Conservation (phyloP, 2,888 invertebrate genomes). For the Andricus quercusramuli region DNA sequence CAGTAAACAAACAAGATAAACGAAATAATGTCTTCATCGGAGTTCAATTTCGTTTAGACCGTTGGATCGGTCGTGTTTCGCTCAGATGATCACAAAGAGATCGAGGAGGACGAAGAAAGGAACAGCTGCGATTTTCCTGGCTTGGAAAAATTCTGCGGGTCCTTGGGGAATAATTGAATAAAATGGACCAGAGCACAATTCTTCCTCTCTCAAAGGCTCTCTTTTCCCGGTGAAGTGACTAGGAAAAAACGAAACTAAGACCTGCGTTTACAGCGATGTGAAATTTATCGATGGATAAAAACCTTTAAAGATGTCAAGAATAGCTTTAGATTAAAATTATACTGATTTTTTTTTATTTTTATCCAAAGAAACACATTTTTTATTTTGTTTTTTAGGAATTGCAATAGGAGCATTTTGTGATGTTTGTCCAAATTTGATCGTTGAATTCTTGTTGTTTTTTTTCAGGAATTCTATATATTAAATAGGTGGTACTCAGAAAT, state of each 20-base stretch:
- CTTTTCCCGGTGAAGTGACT: slow-evolving; percentile 35
- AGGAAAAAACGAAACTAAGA: slow-evolving; percentile 5
- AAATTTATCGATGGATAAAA: neutral
- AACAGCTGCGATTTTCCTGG: slow-evolving; percentile 47
- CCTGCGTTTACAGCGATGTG: neutral
- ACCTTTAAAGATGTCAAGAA: neutral
- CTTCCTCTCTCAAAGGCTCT: slow-evolving; percentile 47
- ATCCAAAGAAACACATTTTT: no score
- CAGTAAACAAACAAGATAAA: neutral
- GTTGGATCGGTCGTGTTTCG: slow-evolving; percentile 7
- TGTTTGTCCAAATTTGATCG: no score
- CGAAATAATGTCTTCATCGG: neutral
- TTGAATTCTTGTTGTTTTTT: no score
- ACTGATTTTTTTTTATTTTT: no score
- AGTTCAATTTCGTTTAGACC: slow-evolving; percentile 36
- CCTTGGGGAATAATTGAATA: slow-evolving; percentile 50
- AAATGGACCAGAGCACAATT: slow-evolving; percentile 41
- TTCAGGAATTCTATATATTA: no score
- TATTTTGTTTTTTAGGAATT: no score
- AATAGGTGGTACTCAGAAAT: no score
- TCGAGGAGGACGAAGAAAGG: slow-evolving; percentile 42
- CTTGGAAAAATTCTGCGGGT: slow-evolving; percentile 46
- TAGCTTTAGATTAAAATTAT: neutral
- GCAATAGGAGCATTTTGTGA: no score
- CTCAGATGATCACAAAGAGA: slow-evolving; percentile 39